A percentile compares a stretch with the other conserved stretches of the same genome.
phyloP scores from a whole-genome alignment of 2,113 vertebrate species.

The Cyanocitta stelleri region DNA sequence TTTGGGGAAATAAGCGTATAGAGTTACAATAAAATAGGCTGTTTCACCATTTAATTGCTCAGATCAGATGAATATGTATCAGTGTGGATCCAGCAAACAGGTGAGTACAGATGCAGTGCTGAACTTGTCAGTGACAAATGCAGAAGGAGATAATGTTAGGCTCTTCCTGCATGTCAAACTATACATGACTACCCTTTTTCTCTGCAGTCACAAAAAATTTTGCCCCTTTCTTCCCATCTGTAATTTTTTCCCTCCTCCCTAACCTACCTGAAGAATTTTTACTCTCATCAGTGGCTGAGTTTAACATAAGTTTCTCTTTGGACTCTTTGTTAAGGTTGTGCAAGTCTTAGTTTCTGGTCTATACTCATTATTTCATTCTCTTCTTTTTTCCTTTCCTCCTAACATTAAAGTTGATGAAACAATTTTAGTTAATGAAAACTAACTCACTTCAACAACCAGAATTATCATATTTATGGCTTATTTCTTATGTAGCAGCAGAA shows the following conservation, averaged over 20 bases:
- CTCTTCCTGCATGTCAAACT: not conserved
- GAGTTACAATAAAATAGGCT: not conserved
- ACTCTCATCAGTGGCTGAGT: not conserved
- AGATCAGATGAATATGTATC: not conserved
- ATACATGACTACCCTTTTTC: not conserved
- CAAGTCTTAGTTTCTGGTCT: not conserved
- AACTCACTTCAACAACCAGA: not conserved
- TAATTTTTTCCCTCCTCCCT: not conserved
- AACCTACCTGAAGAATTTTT: not conserved
- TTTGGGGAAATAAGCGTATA: not conserved
- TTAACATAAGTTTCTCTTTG: not conserved
- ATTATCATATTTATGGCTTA: not conserved
- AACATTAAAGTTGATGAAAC: not conserved
- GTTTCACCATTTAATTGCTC: not conserved
- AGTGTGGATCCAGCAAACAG: not conserved
- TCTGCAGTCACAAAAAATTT: not conserved
- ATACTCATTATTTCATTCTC: not conserved
- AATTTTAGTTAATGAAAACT: not conserved
- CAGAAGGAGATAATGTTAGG: not conserved
- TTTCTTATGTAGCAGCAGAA: not conserved
- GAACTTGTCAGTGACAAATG: not conserved
- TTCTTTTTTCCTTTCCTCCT: not conserved
- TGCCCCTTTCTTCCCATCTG: not conserved
- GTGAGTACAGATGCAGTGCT: not conserved
- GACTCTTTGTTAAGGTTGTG: not conserved